These are phyloP conservation scores for Brachyistius frenatus DNA, from an alignment of 2,113 vertebrate genomes.

Conservation along the genomic window DNA sequence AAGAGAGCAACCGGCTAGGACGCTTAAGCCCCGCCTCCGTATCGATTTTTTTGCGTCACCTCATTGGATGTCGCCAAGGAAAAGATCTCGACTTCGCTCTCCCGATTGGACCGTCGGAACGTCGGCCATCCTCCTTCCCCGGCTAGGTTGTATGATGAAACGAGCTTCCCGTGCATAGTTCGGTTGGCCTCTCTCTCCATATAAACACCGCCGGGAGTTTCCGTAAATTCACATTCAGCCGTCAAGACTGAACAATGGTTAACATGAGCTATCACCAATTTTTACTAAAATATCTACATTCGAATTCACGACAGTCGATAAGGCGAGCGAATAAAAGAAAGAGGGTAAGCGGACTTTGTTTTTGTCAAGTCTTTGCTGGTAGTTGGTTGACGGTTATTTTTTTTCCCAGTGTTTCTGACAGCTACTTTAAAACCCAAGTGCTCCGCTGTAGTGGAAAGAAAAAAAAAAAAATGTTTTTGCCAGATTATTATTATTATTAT, in stretches of 20 bases:
- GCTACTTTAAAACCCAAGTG: slow-evolving; percentile 26
- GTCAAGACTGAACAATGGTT: slow-evolving; percentile 89
- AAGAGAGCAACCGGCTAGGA: slow-evolving; percentile 63
- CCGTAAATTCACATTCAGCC: slow-evolving; percentile 86
- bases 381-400: slow-evolving; percentile 7
- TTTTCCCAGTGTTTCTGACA: slow-evolving; percentile 30
- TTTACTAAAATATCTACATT: slow-evolving; percentile 86
- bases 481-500: slow-evolving; percentile 68
- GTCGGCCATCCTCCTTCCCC: background rate
- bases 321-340: slow-evolving; percentile 87
- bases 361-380: background rate
- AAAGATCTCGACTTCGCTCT: slow-evolving; percentile 64
- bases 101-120: slow-evolving; percentile 36
- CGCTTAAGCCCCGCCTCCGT: slow-evolving; percentile 9
- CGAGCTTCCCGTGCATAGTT: slow-evolving; percentile 76
- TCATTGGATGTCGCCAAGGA: slow-evolving; percentile 87
- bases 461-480: slow-evolving; percentile 61
- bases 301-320: slow-evolving; percentile 85
- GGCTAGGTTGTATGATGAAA: slow-evolving; percentile 54
- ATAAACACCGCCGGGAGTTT: slow-evolving; percentile 89
- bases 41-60: background rate
- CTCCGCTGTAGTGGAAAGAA: slow-evolving; percentile 30
- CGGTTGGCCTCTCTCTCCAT: slow-evolving; percentile 81
- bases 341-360: slow-evolving; percentile 80
- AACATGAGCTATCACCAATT: slow-evolving; percentile 88